Evolutionary conservation across 2,888 invertebrate genomes (phyloP).

Genomic region (Andrena hattorfiana): DNA sequence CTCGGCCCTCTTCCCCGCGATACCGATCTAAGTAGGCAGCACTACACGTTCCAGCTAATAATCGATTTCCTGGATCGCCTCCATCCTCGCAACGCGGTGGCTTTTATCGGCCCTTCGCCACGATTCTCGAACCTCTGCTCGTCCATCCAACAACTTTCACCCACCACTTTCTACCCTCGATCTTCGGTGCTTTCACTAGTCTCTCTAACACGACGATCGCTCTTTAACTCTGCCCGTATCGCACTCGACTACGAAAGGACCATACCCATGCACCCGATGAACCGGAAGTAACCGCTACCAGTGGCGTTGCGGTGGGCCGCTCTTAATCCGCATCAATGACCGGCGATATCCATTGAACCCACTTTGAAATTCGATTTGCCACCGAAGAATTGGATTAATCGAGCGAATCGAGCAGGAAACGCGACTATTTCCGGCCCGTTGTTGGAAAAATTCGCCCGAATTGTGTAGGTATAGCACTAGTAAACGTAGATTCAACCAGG

Average conservation of each 20-base stretch:
- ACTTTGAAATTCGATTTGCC: conserved; percentile 32
- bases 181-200: not conserved
- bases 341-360: conserved; percentile 26
- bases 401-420: conserved; percentile 19
- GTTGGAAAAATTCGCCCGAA: not conserved
- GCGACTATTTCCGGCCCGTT: not conserved
- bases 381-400: not conserved
- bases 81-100: no score
- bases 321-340: conserved; percentile 62
- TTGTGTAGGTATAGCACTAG: not conserved
- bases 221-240: not conserved
- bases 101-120: not conserved
- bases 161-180: not conserved
- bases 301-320: conserved; percentile 62
- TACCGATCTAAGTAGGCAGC: no score
- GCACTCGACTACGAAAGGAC: not conserved
- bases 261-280: conserved; percentile 35
- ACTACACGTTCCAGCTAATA: no score
- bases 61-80: no score
- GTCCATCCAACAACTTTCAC: not conserved
- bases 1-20: no score
- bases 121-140: not conserved
- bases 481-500: not conserved
- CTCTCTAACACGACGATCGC: not conserved
- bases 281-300: conserved; percentile 51